Conservation (phyloP, 2,113 vertebrate genomes). For the Chloropsis cyanopogon region DNA sequence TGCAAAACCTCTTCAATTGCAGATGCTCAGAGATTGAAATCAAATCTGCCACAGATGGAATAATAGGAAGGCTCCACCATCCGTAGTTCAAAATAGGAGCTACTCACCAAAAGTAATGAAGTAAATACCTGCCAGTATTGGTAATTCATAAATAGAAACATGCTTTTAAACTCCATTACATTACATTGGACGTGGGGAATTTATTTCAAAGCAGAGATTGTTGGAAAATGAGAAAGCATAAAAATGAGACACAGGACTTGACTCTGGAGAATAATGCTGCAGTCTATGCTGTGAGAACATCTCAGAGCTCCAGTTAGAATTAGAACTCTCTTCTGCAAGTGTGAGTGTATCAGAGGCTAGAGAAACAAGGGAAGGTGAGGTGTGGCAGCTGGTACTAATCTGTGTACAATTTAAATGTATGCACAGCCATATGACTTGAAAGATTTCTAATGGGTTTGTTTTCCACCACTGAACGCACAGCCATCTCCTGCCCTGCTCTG, state of each 20-base stretch:
- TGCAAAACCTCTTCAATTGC: slow-evolving; percentile 43
- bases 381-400: neutral
- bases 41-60: slow-evolving; percentile 56
- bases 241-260: neutral
- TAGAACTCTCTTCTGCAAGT: neutral
- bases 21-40: slow-evolving; percentile 60
- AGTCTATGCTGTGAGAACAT: neutral
- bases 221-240: neutral
- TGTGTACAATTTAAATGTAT: neutral
- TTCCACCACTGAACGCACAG: neutral
- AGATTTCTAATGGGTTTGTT: neutral
- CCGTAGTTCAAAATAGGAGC: neutral
- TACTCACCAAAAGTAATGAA: slow-evolving; percentile 22
- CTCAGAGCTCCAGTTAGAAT: neutral
- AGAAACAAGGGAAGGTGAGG: neutral
- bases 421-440: neutral
- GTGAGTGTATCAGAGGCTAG: neutral
- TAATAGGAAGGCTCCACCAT: slow-evolving; percentile 33
- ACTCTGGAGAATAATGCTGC: neutral
- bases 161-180: slow-evolving; percentile 25
- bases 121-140: slow-evolving; percentile 41
- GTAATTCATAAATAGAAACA: slow-evolving; percentile 27
- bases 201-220: slow-evolving; percentile 18
- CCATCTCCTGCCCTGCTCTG: neutral
- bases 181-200: neutral